Evolutionary conservation across 2,797 vertebrate species (phyloP).

Genomic region (Siniperca scherzeri): DNA sequence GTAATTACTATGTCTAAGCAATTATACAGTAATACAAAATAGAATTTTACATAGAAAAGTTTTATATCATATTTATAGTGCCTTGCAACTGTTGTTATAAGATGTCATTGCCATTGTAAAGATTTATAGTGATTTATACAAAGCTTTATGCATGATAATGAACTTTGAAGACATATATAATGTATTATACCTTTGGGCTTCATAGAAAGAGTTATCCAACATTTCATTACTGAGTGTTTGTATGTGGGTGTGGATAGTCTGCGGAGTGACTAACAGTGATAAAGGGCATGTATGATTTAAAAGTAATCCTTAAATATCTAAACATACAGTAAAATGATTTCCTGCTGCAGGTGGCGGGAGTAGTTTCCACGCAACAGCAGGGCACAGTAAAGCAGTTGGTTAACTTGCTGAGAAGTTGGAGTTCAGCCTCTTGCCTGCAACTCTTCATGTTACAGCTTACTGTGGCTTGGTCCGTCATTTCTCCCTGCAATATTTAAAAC

Average conservation of each 20-base stretch:
- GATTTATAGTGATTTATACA: neutral
- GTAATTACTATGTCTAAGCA: neutral
- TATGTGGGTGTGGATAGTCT: constrained; percentile 1
- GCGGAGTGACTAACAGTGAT: neutral
- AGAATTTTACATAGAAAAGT: neutral
- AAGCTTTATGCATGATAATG: neutral
- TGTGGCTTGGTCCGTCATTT: neutral
- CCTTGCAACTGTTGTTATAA: neutral
- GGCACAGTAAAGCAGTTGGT: neutral
- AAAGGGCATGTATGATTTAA: constrained; percentile 19
- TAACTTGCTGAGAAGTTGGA: neutral
- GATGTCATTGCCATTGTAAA: neutral
- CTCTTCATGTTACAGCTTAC: neutral
- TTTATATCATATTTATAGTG: neutral
- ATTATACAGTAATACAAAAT: neutral
- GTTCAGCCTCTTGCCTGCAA: neutral
- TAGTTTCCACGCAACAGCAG: neutral
- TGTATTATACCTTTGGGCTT: neutral
- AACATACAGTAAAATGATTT: neutral
- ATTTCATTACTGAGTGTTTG: neutral
- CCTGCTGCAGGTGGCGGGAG: neutral
- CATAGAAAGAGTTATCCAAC: neutral
- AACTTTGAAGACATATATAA: neutral
- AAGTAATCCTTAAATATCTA: neutral
- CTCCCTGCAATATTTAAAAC: neutral